Conservation (phyloP, 2,113 vertebrate species). For the Excalfactoria chinensis region DNA sequence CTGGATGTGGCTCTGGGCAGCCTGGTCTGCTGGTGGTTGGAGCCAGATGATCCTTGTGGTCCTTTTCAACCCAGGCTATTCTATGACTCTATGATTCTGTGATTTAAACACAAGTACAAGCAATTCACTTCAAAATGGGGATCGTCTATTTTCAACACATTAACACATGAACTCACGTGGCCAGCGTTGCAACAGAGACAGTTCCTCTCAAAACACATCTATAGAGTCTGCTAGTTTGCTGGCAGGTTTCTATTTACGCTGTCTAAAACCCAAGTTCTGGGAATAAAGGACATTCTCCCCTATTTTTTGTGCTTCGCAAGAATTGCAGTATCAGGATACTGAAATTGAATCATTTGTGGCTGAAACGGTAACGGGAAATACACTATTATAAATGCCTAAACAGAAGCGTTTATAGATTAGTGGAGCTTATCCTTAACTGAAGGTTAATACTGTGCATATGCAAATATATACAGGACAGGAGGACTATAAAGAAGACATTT, state of each 20-base stretch:
- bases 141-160: background rate
- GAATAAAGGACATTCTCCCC: background rate
- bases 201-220: background rate
- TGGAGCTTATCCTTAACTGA: constrained; percentile 1
- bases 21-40: too few relatives aligned
- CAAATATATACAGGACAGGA: background rate
- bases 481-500: background rate
- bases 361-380: background rate
- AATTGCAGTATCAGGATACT: constrained; percentile 17
- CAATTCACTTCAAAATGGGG: background rate
- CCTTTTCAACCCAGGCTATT: too few relatives aligned
- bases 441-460: background rate
- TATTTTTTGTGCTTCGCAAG: background rate
- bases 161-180: background rate
- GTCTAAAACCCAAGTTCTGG: background rate
- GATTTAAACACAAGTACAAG: background rate
- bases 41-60: too few relatives aligned
- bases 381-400: background rate
- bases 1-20: too few relatives aligned
- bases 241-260: background rate
- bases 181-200: background rate
- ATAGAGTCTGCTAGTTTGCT: background rate
- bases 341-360: constrained; percentile 5
- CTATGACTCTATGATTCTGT: too few relatives aligned
- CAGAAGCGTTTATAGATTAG: constrained; percentile 22